These are phyloP conservation scores for Aspidiotus rigidus DNA, from an alignment of 2,888 invertebrate genomes.

Conservation along the genomic window DNA sequence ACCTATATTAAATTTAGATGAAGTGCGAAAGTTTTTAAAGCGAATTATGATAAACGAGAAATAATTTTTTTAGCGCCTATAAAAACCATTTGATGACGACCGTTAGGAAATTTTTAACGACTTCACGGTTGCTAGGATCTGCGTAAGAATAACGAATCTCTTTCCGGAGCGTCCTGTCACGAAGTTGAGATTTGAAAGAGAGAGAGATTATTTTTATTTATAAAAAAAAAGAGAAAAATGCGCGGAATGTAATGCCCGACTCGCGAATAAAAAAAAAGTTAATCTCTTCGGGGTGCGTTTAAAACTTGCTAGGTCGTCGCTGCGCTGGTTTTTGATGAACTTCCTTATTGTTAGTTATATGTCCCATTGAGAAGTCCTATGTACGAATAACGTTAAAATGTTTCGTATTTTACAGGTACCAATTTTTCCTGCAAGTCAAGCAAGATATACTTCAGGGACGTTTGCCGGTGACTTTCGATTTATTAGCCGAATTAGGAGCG, in stretches of 20 bases:
- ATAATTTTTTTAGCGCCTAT: slow-evolving; percentile 29
- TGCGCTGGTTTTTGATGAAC: no score
- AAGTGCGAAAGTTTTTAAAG: slow-evolving; percentile 32
- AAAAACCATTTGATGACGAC: slow-evolving; percentile 21
- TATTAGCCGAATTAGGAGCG: slow-evolving; percentile 84
- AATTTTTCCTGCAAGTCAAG: slow-evolving; percentile 92
- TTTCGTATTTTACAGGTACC: slow-evolving; percentile 63
- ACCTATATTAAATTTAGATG: slow-evolving; percentile 28
- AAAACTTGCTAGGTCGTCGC: no score
- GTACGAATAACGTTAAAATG: background rate
- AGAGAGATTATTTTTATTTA: no score
- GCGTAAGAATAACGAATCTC: background rate
- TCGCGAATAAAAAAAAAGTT: no score
- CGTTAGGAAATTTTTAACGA: slow-evolving; percentile 25
- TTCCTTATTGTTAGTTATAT: no score
- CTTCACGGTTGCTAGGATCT: slow-evolving; percentile 14
- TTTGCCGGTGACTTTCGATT: slow-evolving; percentile 79
- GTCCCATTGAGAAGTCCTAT: no score
- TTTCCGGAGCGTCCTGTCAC: background rate
- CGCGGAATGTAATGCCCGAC: no score
- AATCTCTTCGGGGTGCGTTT: no score
- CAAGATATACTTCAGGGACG: slow-evolving; percentile 92
- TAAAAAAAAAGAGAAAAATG: no score
- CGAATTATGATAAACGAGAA: slow-evolving; percentile 25
- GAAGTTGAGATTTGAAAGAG: no score